A percentile compares a stretch with the other conserved stretches of the same genome.
phyloP scores from a whole-genome alignment of 2,888 invertebrate species.

The Tetranychus truncatus region DNA sequence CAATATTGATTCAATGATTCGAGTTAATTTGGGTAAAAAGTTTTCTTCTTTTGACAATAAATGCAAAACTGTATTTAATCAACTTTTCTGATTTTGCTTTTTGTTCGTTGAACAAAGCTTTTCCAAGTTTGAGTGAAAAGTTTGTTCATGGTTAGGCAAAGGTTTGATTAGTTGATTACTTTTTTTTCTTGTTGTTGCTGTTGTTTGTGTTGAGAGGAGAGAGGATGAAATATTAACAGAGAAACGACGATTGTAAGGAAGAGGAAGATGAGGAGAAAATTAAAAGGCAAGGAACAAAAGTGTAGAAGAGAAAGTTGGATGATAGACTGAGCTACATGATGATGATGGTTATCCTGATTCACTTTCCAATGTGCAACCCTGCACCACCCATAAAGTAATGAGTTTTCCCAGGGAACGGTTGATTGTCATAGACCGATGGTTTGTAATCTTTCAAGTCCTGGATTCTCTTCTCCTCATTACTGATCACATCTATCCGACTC shows the following conservation, averaged over 20 bases:
- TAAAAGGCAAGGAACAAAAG: neutral
- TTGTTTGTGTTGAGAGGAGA: neutral
- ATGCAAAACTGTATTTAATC: no score
- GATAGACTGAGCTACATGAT: neutral
- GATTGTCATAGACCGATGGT: neutral
- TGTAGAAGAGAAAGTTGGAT: neutral
- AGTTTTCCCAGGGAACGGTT: neutral
- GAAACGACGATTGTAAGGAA: neutral
- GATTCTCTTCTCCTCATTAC: neutral
- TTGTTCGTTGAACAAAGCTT: no score
- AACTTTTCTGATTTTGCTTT: no score
- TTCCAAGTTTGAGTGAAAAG: neutral
- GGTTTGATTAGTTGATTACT: neutral
- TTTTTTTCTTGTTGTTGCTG: no score
- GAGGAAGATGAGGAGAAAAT: neutral
- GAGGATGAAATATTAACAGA: neutral
- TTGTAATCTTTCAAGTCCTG: neutral
- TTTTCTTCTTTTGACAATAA: no score
- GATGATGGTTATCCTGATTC: neutral
- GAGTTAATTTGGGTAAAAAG: no score
- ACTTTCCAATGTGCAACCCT: neutral
- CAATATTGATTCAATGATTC: no score
- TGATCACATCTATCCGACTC: neutral
- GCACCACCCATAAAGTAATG: conserved; percentile 1
- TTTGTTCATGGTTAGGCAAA: neutral